Conservation (phyloP, 2,797 vertebrate genomes). For the Coregonus suidteri region DNA sequence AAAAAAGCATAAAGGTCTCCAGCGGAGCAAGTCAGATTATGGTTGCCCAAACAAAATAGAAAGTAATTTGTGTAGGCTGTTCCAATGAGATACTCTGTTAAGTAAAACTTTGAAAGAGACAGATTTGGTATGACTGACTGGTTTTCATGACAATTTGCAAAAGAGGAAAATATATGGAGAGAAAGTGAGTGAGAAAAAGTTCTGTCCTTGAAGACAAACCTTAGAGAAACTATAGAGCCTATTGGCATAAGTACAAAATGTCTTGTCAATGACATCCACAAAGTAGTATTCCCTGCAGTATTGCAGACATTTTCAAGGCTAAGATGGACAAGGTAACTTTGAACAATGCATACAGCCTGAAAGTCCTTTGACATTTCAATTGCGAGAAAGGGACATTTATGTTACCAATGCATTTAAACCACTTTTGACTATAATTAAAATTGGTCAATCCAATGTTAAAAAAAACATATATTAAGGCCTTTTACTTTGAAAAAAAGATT, state of each 20-base stretch:
- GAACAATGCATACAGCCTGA: no score
- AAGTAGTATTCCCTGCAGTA: not conserved
- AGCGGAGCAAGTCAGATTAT: constrained; percentile 27
- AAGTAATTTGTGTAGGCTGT: no score
- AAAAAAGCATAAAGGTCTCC: constrained; percentile 17
- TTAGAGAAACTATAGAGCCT: not conserved
- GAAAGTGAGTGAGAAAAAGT: not conserved
- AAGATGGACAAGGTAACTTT: no score
- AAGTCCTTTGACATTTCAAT: no score
- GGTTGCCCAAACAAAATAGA: constrained; percentile 20
- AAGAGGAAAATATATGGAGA: not conserved
- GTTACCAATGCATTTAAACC: no score
- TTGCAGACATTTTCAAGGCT: not conserved
- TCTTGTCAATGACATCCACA: not conserved
- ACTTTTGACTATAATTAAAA: no score
- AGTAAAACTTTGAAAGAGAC: constrained; percentile 11
- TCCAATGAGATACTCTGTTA: constrained; percentile 18
- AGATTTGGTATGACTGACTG: constrained; percentile 30
- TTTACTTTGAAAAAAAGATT: no score
- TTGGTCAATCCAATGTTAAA: no score
- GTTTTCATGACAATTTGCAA: constrained; percentile 13
- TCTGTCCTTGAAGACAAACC: no score
- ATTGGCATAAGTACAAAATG: no score
- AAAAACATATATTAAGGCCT: no score
- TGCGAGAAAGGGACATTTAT: no score